Evolutionary conservation across 1,140 invertebrate genomes (phyloP).

Genomic region (Cyclina sinensis): DNA sequence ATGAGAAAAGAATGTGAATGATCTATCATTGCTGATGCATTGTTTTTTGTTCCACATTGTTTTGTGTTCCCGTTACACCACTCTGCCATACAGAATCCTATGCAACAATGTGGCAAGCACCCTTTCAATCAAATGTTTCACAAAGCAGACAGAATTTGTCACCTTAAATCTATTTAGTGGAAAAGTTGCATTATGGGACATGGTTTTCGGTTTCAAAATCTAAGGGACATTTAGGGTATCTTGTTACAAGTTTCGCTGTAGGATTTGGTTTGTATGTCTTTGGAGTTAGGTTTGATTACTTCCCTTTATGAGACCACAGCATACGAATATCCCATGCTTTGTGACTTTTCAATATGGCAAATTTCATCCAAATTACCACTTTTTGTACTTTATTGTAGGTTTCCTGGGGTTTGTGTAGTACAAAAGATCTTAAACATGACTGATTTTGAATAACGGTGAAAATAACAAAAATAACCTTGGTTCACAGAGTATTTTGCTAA

Average conservation of each 20-base stretch:
- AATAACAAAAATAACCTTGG: constrained; percentile 19
- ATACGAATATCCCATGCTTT: constrained; percentile 1
- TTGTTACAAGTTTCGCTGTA: constrained; percentile 16
- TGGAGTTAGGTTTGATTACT: neutral
- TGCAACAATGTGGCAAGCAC: constrained; percentile 24
- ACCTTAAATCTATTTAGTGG: constrained; percentile 41
- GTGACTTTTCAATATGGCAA: constrained; percentile 39
- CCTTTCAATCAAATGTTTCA: constrained; percentile 30
- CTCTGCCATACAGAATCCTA: neutral
- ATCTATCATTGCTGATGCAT: constrained; percentile 14
- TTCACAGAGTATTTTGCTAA: constrained; percentile 4
- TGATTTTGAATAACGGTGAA: constrained; percentile 50
- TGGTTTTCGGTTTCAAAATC: constrained; percentile 21
- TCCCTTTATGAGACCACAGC: neutral
- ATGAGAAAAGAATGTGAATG: neutral
- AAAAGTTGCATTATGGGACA: neutral
- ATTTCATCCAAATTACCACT: constrained; percentile 49
- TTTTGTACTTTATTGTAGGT: constrained; percentile 41
- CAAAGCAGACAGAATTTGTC: constrained; percentile 15
- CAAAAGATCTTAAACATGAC: constrained; percentile 40
- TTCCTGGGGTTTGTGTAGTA: constrained; percentile 19
- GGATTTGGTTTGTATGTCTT: neutral
- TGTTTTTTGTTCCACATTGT: no score
- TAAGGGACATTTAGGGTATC: constrained; percentile 3
- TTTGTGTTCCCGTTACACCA: neutral